phyloP scores from a whole-genome alignment of 2,888 invertebrate genomes.

The Ptychoptera contaminata region DNA sequence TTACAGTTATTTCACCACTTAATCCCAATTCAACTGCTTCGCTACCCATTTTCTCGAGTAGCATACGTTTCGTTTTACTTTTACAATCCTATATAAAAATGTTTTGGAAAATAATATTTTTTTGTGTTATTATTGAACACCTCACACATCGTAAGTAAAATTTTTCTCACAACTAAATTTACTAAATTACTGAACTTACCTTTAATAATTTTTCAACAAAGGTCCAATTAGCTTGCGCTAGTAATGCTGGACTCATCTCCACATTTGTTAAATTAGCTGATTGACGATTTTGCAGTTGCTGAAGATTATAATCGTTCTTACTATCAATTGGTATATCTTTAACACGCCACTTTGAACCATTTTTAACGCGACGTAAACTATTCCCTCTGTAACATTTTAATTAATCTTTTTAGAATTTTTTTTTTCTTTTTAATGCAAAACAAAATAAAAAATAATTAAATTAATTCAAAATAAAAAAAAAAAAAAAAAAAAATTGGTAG shows the following conservation, averaged over 20 bases:
- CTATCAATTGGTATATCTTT: conserved; percentile 42
- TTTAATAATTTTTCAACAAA: conserved; percentile 95
- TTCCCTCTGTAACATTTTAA: conserved; percentile 24
- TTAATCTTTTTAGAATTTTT: no score
- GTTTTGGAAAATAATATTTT: conserved; percentile 4
- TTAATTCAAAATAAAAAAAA: conserved; percentile 2
- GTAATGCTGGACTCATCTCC: conserved; percentile 60
- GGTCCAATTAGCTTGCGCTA: conserved; percentile 93
- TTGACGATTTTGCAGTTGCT: conserved; percentile 21
- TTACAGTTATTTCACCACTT: conserved; percentile 54
- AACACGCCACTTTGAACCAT: conserved; percentile 42
- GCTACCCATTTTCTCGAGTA: conserved; percentile 96
- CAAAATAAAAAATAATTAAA: no score
- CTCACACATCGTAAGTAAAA: conserved; percentile 2
- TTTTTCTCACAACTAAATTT: background rate
- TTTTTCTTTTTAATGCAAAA: background rate
- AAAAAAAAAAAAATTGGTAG: conserved; percentile 1
- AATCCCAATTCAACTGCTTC: conserved; percentile 92
- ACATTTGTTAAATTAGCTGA: conserved; percentile 28
- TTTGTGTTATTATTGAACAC: no score
- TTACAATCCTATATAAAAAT: conserved; percentile 56
- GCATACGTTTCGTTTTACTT: conserved; percentile 92
- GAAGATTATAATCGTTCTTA: conserved; percentile 13
- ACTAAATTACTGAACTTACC: conserved; percentile 34
- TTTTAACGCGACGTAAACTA: conserved; percentile 45